Evolutionary conservation across 2,113 vertebrate species (phyloP).

Genomic region (Dolichallabes microphthalmus): DNA sequence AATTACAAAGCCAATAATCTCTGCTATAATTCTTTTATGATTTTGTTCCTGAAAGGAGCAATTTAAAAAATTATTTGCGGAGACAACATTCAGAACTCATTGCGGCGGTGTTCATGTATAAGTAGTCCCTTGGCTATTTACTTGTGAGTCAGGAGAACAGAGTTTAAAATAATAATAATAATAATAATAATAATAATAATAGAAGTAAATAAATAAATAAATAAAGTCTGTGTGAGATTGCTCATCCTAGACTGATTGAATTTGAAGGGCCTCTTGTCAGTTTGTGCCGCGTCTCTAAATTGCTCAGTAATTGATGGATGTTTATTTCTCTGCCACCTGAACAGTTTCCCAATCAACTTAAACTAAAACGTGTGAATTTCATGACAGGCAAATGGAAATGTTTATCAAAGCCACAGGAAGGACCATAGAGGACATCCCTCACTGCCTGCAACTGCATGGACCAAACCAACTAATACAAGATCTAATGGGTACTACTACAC

Average conservation of each 20-base stretch:
- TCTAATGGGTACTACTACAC: too few species aligned
- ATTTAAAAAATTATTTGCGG: background rate
- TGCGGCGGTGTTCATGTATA: background rate
- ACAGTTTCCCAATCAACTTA: background rate
- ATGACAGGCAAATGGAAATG: background rate
- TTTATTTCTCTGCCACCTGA: background rate
- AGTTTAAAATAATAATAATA: background rate
- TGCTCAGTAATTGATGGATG: slow-evolving; percentile 5
- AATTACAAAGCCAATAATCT: background rate
- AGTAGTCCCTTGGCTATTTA: background rate
- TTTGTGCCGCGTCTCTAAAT: background rate
- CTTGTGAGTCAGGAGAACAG: background rate
- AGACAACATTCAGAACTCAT: background rate
- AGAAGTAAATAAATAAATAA: too few species aligned
- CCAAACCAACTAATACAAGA: background rate
- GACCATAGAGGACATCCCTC: background rate
- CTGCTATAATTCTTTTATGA: background rate
- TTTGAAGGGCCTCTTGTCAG: background rate
- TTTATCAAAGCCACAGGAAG: background rate
- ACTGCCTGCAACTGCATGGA: background rate
- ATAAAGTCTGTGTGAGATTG: background rate
- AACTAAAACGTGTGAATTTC: background rate
- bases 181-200: too few species aligned
- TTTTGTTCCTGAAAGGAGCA: background rate
- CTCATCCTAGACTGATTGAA: background rate